Conservation (phyloP, 2,797 vertebrate genomes). For the Sphaeramia orbicularis region DNA sequence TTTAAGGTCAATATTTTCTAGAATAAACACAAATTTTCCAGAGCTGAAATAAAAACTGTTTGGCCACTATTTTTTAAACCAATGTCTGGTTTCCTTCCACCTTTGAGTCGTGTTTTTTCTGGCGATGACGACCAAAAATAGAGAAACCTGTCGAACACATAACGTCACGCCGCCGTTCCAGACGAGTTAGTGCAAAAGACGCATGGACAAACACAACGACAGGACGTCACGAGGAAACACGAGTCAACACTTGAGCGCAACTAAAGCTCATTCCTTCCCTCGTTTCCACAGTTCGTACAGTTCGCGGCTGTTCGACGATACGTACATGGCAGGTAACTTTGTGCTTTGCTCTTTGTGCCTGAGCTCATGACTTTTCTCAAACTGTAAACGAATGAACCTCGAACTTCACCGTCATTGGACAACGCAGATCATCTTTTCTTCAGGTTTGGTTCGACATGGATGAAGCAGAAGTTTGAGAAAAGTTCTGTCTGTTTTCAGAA, state of each 20-base stretch:
- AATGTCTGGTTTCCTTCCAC: too few species aligned
- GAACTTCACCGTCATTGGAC: neutral
- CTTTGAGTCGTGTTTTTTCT: too few species aligned
- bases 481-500: too few species aligned
- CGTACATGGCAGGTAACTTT: constrained; percentile 34
- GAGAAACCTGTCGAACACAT: neutral
- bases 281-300: constrained; percentile 2
- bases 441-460: too few species aligned
- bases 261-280: constrained; percentile 16
- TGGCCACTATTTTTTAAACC: too few species aligned
- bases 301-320: neutral
- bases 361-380: constrained; percentile 3
- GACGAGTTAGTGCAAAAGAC: constrained; percentile 58
- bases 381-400: neutral
- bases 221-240: neutral
- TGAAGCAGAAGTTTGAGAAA: too few species aligned
- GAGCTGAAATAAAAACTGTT: too few species aligned
- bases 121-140: too few species aligned
- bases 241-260: constrained; percentile 16
- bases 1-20: too few species aligned
- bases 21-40: too few species aligned
- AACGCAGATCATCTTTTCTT: too few species aligned
- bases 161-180: constrained; percentile 25
- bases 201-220: constrained; percentile 30
- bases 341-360: constrained; percentile 59